These are phyloP conservation scores for Malurus cyaneus DNA, from an alignment of 2,113 vertebrate species.

Conservation along the genomic window DNA sequence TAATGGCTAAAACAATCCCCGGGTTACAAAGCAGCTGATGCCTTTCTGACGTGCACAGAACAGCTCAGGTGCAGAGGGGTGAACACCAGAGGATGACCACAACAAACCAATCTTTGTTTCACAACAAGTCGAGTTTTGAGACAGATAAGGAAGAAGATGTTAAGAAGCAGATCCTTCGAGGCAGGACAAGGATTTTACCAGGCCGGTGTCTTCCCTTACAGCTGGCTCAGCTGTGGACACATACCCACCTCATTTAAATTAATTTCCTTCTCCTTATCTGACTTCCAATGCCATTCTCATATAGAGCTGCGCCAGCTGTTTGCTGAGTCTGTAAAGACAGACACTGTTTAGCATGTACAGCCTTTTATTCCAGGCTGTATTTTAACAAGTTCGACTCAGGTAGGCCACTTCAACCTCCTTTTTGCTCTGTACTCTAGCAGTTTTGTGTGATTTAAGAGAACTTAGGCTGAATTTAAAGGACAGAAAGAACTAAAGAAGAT, in stretches of 20 bases:
- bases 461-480: background rate
- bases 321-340: background rate
- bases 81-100: background rate
- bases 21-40: background rate
- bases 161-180: background rate
- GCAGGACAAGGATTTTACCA: rapidly evolving
- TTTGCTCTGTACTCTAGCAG: background rate
- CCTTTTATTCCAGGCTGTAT: background rate
- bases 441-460: background rate
- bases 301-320: background rate
- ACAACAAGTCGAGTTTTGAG: background rate
- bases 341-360: background rate
- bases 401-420: background rate
- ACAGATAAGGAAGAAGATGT: background rate
- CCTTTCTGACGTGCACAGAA: background rate
- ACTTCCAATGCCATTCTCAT: background rate
- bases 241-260: background rate
- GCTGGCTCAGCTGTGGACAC: background rate
- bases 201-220: background rate
- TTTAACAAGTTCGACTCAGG: background rate
- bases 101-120: background rate
- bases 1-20: rapidly evolving
- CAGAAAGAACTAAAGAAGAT: background rate
- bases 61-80: background rate
- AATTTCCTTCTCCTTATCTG: background rate